These are phyloP conservation scores for Aricia agestis DNA, from an alignment of 1,140 invertebrate genomes.

Conservation along the genomic window DNA sequence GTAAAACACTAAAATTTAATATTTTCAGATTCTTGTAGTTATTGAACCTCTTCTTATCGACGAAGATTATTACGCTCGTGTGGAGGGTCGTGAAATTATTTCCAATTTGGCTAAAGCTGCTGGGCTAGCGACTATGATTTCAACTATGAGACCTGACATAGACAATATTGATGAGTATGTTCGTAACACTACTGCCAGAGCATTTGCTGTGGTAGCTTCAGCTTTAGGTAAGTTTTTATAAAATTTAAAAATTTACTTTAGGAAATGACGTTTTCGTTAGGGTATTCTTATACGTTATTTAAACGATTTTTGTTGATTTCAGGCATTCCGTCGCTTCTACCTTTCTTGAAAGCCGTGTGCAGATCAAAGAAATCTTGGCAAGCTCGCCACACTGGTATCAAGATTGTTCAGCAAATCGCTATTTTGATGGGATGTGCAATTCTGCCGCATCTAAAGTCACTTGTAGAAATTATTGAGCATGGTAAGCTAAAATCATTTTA, in stretches of 20 bases:
- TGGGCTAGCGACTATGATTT: constrained; percentile 99
- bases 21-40: constrained; percentile 92
- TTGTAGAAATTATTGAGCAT: constrained; percentile 99
- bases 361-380: constrained; percentile 99
- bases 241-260: neutral
- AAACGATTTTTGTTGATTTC: neutral
- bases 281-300: too few species aligned
- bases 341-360: constrained; percentile 99
- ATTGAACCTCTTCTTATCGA: constrained; percentile 99
- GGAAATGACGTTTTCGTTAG: too few species aligned
- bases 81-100: constrained; percentile 99
- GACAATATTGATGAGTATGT: constrained; percentile 99
- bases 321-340: constrained; percentile 95
- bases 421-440: constrained; percentile 99
- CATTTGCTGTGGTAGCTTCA: constrained; percentile 99
- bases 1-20: neutral
- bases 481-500: constrained; percentile 76
- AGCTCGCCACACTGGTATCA: constrained; percentile 99
- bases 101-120: constrained; percentile 99
- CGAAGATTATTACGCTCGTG: constrained; percentile 99
- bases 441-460: constrained; percentile 96
- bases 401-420: constrained; percentile 99
- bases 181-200: constrained; percentile 98
- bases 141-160: constrained; percentile 99
- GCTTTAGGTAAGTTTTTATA: constrained; percentile 83